Evolutionary conservation across 2,113 vertebrate genomes (phyloP).

Genomic region (Pogonocichla stellata): DNA sequence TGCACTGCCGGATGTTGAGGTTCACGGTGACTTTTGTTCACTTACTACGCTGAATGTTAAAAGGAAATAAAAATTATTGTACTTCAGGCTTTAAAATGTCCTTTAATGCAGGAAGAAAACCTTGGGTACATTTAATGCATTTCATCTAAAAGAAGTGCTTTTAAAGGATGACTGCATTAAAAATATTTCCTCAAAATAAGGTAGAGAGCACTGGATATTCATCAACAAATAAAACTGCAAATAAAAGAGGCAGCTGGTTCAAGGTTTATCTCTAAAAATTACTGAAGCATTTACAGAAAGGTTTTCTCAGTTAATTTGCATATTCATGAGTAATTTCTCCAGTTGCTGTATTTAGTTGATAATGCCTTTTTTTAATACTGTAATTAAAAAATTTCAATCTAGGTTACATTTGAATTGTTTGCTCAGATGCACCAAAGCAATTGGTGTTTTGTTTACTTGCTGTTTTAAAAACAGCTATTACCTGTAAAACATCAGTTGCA

Average conservation of each 20-base stretch:
- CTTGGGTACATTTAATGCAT: not conserved
- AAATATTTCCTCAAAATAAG: not conserved
- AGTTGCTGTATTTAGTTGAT: slow-evolving; percentile 49
- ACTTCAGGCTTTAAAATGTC: not conserved
- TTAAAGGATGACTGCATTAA: not conserved
- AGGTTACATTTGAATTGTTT: not conserved
- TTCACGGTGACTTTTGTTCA: not conserved
- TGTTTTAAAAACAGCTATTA: not conserved
- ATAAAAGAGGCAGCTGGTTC: slow-evolving; percentile 1
- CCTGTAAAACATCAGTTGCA: not conserved
- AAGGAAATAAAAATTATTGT: not conserved
- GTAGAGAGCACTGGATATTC: not conserved
- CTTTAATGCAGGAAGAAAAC: not conserved
- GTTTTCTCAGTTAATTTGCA: slow-evolving; percentile 45
- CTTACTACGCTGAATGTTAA: not conserved
- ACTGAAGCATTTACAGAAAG: slow-evolving; percentile 19
- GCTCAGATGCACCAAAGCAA: not conserved
- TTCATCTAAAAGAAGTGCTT: not conserved
- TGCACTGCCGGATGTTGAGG: not conserved
- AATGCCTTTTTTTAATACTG: slow-evolving; percentile 32
- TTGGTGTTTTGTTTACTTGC: not conserved
- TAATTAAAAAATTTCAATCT: slow-evolving; percentile 23
- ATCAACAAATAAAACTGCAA: slow-evolving; percentile 12
- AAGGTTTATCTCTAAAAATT: slow-evolving; percentile 52
- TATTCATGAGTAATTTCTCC: slow-evolving; percentile 45